Percentiles rank a stretch among this genome's conserved stretches.
Conservation (phyloP, 2,113 vertebrate species). For the Spilogale gracilis region DNA sequence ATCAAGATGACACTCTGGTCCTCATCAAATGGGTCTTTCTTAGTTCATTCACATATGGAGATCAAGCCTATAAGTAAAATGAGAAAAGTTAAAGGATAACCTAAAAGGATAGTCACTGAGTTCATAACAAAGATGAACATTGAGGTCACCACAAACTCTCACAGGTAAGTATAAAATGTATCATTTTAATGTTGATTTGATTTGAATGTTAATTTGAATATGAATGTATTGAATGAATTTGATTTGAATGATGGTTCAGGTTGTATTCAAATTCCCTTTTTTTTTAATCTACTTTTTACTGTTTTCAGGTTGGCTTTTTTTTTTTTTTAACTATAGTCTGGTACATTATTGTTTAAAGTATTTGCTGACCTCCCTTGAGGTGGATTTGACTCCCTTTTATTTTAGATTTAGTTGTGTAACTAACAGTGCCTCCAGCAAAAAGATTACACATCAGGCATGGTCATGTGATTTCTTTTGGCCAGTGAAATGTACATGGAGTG, state of each 20-base stretch:
- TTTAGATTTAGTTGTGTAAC: constrained; percentile 11
- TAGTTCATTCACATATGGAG: background rate
- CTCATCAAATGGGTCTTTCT: background rate
- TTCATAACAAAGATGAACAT: background rate
- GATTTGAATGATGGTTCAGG: background rate
- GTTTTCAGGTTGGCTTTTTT: background rate
- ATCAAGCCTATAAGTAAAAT: background rate
- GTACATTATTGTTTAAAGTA: background rate
- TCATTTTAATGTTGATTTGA: background rate
- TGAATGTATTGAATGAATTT: background rate
- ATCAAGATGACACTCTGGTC: background rate
- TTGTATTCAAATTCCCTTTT: background rate
- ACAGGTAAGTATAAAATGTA: background rate
- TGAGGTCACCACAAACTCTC: background rate
- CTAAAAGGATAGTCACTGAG: background rate
- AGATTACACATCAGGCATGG: background rate
- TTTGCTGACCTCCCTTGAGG: background rate
- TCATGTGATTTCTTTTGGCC: background rate
- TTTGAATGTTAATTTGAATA: background rate
- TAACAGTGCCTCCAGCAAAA: background rate
- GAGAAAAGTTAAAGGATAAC: background rate
- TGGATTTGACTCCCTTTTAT: background rate
- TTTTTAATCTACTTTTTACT: background rate
- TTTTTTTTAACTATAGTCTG: background rate
- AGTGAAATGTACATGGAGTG: background rate